phyloP scores from a whole-genome alignment of 2,797 vertebrate genomes.

The Serranus cabrilla region DNA sequence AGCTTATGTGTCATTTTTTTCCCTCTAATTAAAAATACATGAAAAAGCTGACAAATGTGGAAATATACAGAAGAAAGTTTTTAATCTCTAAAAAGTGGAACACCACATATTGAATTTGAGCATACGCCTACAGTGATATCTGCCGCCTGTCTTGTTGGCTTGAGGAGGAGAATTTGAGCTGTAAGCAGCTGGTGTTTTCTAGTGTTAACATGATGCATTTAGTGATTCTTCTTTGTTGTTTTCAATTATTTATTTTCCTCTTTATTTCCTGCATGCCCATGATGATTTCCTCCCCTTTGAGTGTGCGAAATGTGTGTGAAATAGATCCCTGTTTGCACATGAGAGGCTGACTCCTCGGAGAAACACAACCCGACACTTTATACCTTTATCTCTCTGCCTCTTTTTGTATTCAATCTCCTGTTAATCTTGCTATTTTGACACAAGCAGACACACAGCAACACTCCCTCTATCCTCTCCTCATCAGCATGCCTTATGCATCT shows the following conservation, averaged over 20 bases:
- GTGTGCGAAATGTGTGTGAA: conserved; percentile 52
- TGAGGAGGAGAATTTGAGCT: conserved; percentile 39
- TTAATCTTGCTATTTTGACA: conserved; percentile 21
- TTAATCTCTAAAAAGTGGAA: conserved; percentile 22
- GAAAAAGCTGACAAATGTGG: conserved; percentile 1
- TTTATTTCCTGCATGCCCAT: conserved; percentile 29
- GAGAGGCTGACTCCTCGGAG: conserved; percentile 37
- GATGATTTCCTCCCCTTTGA: conserved; percentile 18
- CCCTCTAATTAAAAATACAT: conserved; percentile 50
- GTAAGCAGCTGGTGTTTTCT: conserved; percentile 40
- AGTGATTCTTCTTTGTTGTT: conserved; percentile 45
- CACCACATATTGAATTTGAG: conserved; percentile 36
- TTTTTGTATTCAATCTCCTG: conserved; percentile 17
- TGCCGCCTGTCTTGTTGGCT: conserved; percentile 31
- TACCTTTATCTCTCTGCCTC: conserved; percentile 9
- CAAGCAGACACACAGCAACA: conserved; percentile 16
- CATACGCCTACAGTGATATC: conserved; percentile 2
- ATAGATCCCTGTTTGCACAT: conserved; percentile 37
- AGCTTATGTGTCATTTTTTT: conserved; percentile 48
- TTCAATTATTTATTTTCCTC: conserved; percentile 58
- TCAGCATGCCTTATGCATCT: conserved; percentile 24
- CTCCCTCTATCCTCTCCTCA: conserved; percentile 34
- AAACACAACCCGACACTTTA: conserved; percentile 23
- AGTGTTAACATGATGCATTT: conserved; percentile 32
- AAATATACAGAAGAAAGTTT: conserved; percentile 22